Evolutionary conservation across 2,797 vertebrate genomes (phyloP).

Genomic region (Pangasius mekongensis): DNA sequence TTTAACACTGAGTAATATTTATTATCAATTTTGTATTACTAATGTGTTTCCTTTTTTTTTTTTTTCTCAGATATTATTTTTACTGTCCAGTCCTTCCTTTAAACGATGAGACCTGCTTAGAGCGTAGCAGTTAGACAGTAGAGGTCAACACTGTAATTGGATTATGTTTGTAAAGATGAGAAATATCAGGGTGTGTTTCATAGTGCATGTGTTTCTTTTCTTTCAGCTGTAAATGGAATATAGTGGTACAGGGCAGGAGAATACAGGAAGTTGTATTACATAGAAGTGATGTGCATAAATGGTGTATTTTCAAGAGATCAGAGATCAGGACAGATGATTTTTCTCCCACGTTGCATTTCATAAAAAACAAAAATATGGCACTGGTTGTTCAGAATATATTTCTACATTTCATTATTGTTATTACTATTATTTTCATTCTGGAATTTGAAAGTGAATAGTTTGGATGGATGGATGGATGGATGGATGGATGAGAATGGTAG

Average conservation of each 20-base stretch:
- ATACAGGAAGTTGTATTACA: slow-evolving; percentile 28
- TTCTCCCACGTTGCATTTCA: not conserved
- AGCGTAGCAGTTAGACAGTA: slow-evolving; percentile 31
- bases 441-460: not conserved
- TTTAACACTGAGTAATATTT: slow-evolving; percentile 55
- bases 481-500: slow-evolving; percentile 8
- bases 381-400: slow-evolving; percentile 21
- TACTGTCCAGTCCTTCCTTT: slow-evolving; percentile 3
- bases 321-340: slow-evolving; percentile 8
- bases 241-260: slow-evolving; percentile 13
- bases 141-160: slow-evolving; percentile 50
- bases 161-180: slow-evolving; percentile 53
- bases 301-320: slow-evolving; percentile 16
- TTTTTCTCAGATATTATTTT: slow-evolving; percentile 2
- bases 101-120: slow-evolving; percentile 10
- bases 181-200: slow-evolving; percentile 32
- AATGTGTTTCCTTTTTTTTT: slow-evolving; percentile 32
- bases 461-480: not conserved
- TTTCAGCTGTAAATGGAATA: slow-evolving; percentile 21
- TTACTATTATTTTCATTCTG: not conserved
- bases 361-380: not conserved
- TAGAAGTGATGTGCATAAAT: slow-evolving; percentile 37
- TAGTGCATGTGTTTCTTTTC: not conserved
- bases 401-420: not conserved
- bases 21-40: slow-evolving; percentile 35